Evolutionary conservation across 2,888 invertebrate species (phyloP).

Genomic region (Philhelius pedissequus): DNA sequence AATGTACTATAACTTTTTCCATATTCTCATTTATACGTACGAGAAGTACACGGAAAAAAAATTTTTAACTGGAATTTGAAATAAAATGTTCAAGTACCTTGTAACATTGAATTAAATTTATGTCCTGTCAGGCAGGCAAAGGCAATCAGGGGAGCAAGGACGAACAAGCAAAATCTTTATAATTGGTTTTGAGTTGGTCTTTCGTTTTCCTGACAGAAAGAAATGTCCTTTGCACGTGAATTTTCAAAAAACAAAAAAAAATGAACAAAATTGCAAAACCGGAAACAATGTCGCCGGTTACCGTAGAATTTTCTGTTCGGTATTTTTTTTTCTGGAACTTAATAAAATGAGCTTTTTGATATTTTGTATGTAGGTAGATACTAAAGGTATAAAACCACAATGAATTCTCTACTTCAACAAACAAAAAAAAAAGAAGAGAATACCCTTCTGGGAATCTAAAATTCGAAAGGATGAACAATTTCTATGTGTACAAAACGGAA

Average conservation of each 20-base stretch:
- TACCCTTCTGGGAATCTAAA: not conserved
- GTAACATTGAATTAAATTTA: slow-evolving; percentile 59
- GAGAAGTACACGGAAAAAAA: not conserved
- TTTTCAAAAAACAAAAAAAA: not conserved
- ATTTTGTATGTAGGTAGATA: not conserved
- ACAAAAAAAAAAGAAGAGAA: not conserved
- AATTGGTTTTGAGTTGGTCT: slow-evolving; percentile 44
- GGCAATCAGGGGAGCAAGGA: not conserved
- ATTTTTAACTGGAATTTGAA: slow-evolving; percentile 24
- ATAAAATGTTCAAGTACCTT: slow-evolving; percentile 27
- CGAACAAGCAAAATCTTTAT: slow-evolving; percentile 27
- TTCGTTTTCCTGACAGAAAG: not conserved
- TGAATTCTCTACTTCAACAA: not conserved
- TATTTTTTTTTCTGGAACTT: not conserved
- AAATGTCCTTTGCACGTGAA: slow-evolving; percentile 3
- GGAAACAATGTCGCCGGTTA: slow-evolving; percentile 63
- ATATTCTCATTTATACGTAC: not conserved
- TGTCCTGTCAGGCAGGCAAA: slow-evolving; percentile 57
- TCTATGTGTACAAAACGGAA: not conserved
- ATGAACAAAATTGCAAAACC: slow-evolving; percentile 5
- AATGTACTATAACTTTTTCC: not conserved
- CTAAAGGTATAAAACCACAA: not conserved
- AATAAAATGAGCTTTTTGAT: slow-evolving; percentile 2
- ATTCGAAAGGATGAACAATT: not conserved
- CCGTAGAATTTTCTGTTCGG: not conserved